A percentile compares a stretch with the other conserved stretches of the same genome.
phyloP scores from a whole-genome alignment of 2,797 vertebrate species.

The Sciurus carolinensis region DNA sequence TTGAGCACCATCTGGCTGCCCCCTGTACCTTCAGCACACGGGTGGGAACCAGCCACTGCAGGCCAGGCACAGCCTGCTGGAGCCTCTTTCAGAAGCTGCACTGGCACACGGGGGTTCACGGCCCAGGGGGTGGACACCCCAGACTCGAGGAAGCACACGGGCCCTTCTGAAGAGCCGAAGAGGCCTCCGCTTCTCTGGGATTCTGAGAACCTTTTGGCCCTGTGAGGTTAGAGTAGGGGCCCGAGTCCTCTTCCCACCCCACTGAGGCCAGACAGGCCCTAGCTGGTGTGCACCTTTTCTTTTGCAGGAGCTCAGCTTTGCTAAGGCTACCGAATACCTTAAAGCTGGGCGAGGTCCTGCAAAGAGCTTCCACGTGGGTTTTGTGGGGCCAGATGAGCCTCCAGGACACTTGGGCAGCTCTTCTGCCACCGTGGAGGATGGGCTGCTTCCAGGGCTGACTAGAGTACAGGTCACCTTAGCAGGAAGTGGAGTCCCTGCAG shows the following conservation, averaged over 20 bases:
- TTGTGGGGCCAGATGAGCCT: background rate
- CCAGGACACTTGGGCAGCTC: background rate
- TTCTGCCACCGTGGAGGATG: background rate
- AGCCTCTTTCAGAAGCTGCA: background rate
- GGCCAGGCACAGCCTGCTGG: background rate
- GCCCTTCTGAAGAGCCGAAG: background rate
- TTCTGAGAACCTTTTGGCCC: background rate
- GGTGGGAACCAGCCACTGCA: background rate
- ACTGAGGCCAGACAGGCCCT: slow-evolving; percentile 41
- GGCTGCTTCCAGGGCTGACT: background rate
- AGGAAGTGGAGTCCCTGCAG: background rate
- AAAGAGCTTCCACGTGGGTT: slow-evolving; percentile 49
- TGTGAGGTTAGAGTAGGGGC: background rate
- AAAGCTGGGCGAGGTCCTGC: slow-evolving; percentile 81
- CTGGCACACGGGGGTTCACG: background rate
- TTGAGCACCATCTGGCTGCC: background rate
- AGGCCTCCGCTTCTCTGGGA: background rate
- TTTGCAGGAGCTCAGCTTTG: slow-evolving; percentile 78
- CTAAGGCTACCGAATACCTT: slow-evolving; percentile 80
- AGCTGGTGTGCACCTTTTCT: slow-evolving; percentile 78
- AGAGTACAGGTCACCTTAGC: rapidly evolving
- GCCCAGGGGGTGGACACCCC: background rate
- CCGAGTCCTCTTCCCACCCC: background rate
- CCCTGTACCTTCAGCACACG: background rate
- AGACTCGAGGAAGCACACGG: background rate